Base-by-base conservation (phyloP, 92 coral and sea anemone genomes). In the Ricordea florida region DNA sequence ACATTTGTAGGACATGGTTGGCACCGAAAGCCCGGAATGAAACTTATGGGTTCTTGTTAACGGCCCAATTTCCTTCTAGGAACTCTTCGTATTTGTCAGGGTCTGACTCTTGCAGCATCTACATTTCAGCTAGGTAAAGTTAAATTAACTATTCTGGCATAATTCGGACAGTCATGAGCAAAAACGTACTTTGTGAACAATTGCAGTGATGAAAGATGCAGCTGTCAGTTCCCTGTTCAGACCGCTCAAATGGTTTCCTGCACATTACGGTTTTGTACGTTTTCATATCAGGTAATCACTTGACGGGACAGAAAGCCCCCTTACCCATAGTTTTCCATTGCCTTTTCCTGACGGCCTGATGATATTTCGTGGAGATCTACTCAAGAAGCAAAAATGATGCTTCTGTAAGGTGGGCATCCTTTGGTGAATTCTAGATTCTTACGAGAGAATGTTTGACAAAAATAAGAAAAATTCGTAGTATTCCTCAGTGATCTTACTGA, bases 21-120 rank as follows among this genome's bases (percentile, higher is more conserved):
- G 83, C 82, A 25, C 87, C 87, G 22, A 74, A 32, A 9, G 75
- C 92, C 74, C 92, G 75, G 42, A 86, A 87, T 60, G 84, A 18
- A 8, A 83, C 89, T 22, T 45, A 4, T 4, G 26, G 38, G 33
- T 71, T 72, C 62, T 71, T 69, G 63, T 69, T 78, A 17, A 66
- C 74, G 1, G 61, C 60, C 85, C 89, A 84, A 56, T 84, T 67
- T 13, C 89, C 89, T 14, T 76, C 11, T 1, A 64, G 15, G 47
- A 82, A 75, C 76, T 82, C 88, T 50, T 82, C 21, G 16, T 65
- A 53, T 5, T 76, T 38, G 20, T 76, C 79, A 25, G 89, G 89
- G 43, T 83, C 84, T 24, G 84, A 53, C 9, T 41, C 56, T 7
- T 30, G n/a, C 28, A 83, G 6, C 48, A 32, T 33, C 65, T 38